Evolutionary conservation across 2,797 vertebrate species (phyloP).

Genomic region (Novumbra hubbsi): DNA sequence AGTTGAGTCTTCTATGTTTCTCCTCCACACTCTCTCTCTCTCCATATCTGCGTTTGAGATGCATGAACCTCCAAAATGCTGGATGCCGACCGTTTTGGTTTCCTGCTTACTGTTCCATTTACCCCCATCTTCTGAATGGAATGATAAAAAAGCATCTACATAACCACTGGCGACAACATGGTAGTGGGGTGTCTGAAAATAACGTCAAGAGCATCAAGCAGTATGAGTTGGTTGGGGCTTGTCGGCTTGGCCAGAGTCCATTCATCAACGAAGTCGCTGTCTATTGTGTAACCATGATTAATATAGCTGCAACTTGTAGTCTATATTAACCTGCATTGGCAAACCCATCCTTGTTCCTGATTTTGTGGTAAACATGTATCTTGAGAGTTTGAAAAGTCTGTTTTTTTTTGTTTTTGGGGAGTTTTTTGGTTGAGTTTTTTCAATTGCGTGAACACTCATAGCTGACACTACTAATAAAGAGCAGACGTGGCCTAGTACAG

Average conservation of each 20-base stretch:
- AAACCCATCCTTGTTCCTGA: conserved; percentile 54
- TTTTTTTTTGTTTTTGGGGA: conserved; percentile 28
- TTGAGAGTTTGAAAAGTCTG: conserved; percentile 38
- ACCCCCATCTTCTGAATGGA: conserved; percentile 59
- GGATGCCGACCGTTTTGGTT: conserved; percentile 65
- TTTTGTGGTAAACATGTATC: conserved; percentile 50
- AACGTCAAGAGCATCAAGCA: conserved; percentile 57
- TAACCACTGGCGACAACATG: conserved; percentile 37
- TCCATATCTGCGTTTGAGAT: conserved; percentile 76
- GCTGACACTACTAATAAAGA: neutral
- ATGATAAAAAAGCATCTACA: conserved; percentile 61
- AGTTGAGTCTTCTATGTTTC: conserved; percentile 83
- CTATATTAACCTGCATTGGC: conserved; percentile 68
- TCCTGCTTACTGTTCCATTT: conserved; percentile 64
- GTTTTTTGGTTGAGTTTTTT: neutral
- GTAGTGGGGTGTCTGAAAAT: conserved; percentile 55
- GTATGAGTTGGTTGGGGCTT: conserved; percentile 63
- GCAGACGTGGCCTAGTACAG: neutral
- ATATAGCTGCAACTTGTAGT: conserved; percentile 63
- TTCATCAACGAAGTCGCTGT: conserved; percentile 49
- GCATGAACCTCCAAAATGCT: conserved; percentile 66
- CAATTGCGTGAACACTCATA: neutral
- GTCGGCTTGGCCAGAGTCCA: conserved; percentile 58
- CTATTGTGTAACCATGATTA: conserved; percentile 63
- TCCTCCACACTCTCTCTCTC: conserved; percentile 38